These are phyloP conservation scores for Drosophila nigromelanica DNA, from an alignment of 1,140 invertebrate species.

Conservation along the genomic window DNA sequence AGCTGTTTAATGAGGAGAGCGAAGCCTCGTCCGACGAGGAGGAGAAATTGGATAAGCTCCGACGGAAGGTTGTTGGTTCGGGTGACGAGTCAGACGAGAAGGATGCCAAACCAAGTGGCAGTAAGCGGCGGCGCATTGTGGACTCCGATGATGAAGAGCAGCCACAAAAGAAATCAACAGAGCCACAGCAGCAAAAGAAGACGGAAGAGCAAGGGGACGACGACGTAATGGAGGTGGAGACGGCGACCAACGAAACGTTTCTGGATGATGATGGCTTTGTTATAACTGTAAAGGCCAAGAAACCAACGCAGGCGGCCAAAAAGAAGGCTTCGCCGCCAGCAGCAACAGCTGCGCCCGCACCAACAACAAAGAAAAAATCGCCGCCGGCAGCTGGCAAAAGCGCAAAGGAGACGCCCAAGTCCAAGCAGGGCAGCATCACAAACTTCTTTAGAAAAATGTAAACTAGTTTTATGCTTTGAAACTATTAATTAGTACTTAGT, in stretches of 20 bases:
- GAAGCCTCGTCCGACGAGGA: conserved; percentile 73
- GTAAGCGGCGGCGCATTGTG: conserved; percentile 71
- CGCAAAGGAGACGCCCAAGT: conserved; percentile 53
- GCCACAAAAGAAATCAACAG: conserved; percentile 58
- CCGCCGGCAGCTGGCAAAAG: conserved; percentile 50
- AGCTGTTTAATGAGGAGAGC: conserved; percentile 63
- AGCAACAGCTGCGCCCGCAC: conserved; percentile 9
- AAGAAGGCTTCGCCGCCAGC: conserved; percentile 44
- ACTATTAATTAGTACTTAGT: neutral
- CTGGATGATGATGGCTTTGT: conserved; percentile 81
- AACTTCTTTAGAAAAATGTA: conserved; percentile 77
- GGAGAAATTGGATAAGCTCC: conserved; percentile 70
- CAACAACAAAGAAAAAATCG: conserved; percentile 57
- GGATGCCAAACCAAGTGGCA: conserved; percentile 27
- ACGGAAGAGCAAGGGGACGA: conserved; percentile 24
- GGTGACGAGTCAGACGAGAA: conserved; percentile 56
- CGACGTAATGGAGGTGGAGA: conserved; percentile 23
- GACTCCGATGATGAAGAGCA: conserved; percentile 77
- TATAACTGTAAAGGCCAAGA: conserved; percentile 66
- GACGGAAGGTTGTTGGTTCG: conserved; percentile 62
- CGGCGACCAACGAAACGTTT: conserved; percentile 69
- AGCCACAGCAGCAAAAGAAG: conserved; percentile 32
- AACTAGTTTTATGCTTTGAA: conserved; percentile 1
- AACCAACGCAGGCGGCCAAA: conserved; percentile 35
- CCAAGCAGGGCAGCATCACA: conserved; percentile 75